A percentile compares a stretch with the other conserved stretches of the same genome.
phyloP scores from a whole-genome alignment of 53 echinoderm and acorn worm species.

The Glandiceps talaboti region DNA sequence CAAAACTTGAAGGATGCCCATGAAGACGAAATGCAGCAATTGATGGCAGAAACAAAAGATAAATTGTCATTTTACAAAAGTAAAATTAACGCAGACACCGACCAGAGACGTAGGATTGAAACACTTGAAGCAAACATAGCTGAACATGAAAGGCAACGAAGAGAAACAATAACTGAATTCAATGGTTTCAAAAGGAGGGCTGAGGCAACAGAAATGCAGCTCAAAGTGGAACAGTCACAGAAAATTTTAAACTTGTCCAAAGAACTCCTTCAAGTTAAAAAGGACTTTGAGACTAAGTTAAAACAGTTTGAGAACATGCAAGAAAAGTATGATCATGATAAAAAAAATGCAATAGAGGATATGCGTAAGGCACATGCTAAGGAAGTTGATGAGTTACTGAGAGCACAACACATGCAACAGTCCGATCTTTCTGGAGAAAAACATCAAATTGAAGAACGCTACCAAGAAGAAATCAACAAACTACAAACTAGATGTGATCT shows the following conservation, averaged over 20 bases:
- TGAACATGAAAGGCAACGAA: constrained; percentile 50
- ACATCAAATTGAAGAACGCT: constrained; percentile 30
- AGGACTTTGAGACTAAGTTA: constrained; percentile 66
- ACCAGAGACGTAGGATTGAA: constrained; percentile 51
- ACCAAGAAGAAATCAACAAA: constrained; percentile 46
- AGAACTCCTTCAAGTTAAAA: constrained; percentile 65
- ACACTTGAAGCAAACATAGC: constrained; percentile 48
- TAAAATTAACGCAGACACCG: constrained; percentile 62
- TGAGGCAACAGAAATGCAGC: constrained; percentile 35
- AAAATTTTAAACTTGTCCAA: constrained; percentile 71
- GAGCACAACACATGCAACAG: constrained; percentile 25
- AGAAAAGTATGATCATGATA: constrained; percentile 42
- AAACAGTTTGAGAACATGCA: constrained; percentile 67
- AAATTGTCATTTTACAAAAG: constrained; percentile 60
- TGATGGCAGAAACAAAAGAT: constrained; percentile 62
- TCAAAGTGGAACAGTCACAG: constrained; percentile 76
- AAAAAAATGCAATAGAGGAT: constrained; percentile 27
- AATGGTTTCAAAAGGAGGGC: constrained; percentile 40
- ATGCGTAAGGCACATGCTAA: constrained; percentile 37
- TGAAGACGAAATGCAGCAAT: constrained; percentile 76
- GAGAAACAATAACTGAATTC: constrained; percentile 53
- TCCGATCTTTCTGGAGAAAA: constrained; percentile 45
- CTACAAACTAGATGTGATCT: constrained; percentile 41
- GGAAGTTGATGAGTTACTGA: constrained; percentile 47
- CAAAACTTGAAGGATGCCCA: constrained; percentile 73